phyloP scores from a whole-genome alignment of 2,797 vertebrate species.

The Carapus acus region DNA sequence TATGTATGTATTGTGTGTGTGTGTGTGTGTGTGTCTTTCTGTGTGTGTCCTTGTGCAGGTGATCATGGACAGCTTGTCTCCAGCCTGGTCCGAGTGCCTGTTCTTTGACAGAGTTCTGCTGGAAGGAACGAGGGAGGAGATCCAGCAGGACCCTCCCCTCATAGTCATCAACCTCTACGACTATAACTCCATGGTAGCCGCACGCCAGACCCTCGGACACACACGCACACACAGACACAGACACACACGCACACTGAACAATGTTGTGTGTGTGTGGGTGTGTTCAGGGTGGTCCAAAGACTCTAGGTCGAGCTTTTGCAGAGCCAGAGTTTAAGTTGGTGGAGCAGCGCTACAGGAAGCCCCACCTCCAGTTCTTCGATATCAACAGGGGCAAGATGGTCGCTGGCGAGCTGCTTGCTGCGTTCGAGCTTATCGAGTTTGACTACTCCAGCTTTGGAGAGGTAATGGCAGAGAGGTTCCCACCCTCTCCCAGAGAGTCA shows the following conservation, averaged over 20 bases:
- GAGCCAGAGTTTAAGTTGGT: constrained; percentile 81
- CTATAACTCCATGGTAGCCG: constrained; percentile 81
- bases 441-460: constrained; percentile 83
- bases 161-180: constrained; percentile 83
- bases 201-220: no score
- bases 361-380: constrained; percentile 81
- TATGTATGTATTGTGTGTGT: not conserved
- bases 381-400: constrained; percentile 76
- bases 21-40: constrained; percentile 28
- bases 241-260: no score
- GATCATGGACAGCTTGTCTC: constrained; percentile 82
- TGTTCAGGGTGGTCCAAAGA: constrained; percentile 72
- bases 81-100: constrained; percentile 86
- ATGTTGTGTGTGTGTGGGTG: constrained; percentile 1
- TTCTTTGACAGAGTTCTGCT: constrained; percentile 85
- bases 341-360: constrained; percentile 77
- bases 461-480: constrained; percentile 65
- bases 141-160: constrained; percentile 82
- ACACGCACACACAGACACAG: no score
- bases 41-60: constrained; percentile 64
- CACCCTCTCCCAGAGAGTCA: no score
- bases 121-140: constrained; percentile 82
- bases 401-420: constrained; percentile 83
- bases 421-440: constrained; percentile 89
- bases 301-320: constrained; percentile 81